phyloP scores from a whole-genome alignment of 2,113 vertebrate genomes.

The Psophia crepitans region DNA sequence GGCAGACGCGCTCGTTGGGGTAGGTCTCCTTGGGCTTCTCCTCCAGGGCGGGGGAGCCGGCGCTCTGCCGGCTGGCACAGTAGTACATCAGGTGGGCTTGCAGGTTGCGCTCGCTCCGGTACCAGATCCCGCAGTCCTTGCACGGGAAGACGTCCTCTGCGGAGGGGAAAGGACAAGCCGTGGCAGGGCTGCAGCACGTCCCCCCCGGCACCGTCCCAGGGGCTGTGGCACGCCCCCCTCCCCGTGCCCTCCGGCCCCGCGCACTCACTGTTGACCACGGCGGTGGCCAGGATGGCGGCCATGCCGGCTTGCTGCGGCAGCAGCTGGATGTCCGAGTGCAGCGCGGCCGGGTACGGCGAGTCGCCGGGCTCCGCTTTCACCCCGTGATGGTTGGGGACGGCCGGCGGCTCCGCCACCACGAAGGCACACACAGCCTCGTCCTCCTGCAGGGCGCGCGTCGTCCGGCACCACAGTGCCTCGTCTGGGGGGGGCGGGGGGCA shows the following conservation, averaged over 20 bases:
- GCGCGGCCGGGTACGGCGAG: conserved; percentile 55
- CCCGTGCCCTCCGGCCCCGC: accelerated
- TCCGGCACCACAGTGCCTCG: conserved; percentile 85
- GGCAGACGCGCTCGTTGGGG: conserved; percentile 92
- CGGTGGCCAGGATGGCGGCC: conserved; percentile 94
- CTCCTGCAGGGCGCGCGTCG: conserved; percentile 71
- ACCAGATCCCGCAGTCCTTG: conserved; percentile 99
- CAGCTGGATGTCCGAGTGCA: conserved; percentile 89
- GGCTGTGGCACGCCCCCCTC: accelerated
- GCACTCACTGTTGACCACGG: conserved; percentile 92
- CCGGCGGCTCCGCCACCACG: conserved; percentile 63
- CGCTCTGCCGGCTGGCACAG: conserved; percentile 91
- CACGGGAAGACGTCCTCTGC: conserved; percentile 96
- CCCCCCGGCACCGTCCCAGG: accelerated
- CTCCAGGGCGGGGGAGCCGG: conserved; percentile 73
- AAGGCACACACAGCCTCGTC: conserved; percentile 71
- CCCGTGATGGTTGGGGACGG: conserved; percentile 52
- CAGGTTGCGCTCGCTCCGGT: conserved; percentile 94
- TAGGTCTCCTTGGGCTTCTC: conserved; percentile 91
- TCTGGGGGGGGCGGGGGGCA: conserved; percentile 51
- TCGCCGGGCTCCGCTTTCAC: conserved; percentile 76
- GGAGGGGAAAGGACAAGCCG: background rate
- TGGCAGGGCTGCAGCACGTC: accelerated
- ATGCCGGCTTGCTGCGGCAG: conserved; percentile 97
- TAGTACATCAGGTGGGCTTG: conserved; percentile 98